Evolutionary conservation across 2,113 vertebrate species (phyloP), one percentile per base, ranked within the genome.

Genomic region (Sula dactylatra): DNA sequence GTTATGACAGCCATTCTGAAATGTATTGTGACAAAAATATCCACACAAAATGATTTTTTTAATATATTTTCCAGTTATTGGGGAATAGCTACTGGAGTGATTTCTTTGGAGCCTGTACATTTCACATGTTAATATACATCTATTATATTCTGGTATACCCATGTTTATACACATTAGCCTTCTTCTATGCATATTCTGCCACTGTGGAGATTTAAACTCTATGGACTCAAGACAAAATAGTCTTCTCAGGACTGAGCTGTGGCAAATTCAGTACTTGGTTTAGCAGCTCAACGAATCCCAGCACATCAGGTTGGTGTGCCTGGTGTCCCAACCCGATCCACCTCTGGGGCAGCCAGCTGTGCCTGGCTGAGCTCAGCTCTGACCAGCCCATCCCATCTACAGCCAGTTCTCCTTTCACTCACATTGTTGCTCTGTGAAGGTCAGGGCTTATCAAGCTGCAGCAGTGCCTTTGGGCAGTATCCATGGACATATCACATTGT

Each of bases 11-110:
- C 96, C 98, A 96, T 94, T 97, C 45, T 93, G 87, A 97, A 96
- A 96, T 94, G 94, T 88, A 56, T 83, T 31, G 82, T 89, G 97
- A 97, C 93, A 97, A 97, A 98, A 98, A 97, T 95, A 98, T 77
- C 79, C 89, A 86, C 88, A 86, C 69, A 71, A 86, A 96, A 81
- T 67, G 0, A 89, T 59, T 78, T 93, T 40, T 96, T 9, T 66
- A 97, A 97, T 96, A 86, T 52, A 80, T 95, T 94, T 95, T 80
- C 79, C 87, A 96, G 89, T 84, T 98, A 95, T 71, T 72, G 45
- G 70, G 71, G 77, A 94, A 62, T 92, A 96, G 59, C 66, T 65
- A 22, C 59, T 52, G 54, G 24, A 93, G 9, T 34, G n/a, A 82
- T 91, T 93, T 90, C 66, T 86, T 81, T 71, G 38, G 74, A 74